These are phyloP conservation scores for Eugnorisma glareosa DNA, from an alignment of 2,888 invertebrate genomes.

Conservation along the genomic window DNA sequence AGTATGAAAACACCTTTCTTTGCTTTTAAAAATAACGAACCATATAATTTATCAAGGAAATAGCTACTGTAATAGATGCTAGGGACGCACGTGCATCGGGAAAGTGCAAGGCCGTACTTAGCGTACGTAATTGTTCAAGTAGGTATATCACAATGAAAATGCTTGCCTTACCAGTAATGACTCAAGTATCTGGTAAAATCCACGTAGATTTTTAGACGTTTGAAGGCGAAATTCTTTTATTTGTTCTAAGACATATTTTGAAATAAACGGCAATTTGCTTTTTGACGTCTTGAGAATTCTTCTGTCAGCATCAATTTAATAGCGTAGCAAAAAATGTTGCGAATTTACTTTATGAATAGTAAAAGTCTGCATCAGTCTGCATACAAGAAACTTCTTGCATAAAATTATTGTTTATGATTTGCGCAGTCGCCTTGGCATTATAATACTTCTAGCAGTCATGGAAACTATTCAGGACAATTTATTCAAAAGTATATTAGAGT, in stretches of 20 bases:
- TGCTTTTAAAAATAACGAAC: slow-evolving; percentile 48
- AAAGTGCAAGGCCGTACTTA: slow-evolving; percentile 70
- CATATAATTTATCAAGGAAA: slow-evolving; percentile 57
- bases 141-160: slow-evolving; percentile 9
- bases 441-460: neutral
- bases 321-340: neutral
- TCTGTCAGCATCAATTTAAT: neutral
- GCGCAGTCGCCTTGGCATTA: slow-evolving; percentile 20
- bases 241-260: neutral
- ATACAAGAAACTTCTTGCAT: slow-evolving; percentile 26
- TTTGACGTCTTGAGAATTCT: neutral
- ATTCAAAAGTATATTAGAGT: neutral
- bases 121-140: slow-evolving; percentile 28
- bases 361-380: neutral
- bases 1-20: slow-evolving; percentile 38
- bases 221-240: neutral
- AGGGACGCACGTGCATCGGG: slow-evolving; percentile 59
- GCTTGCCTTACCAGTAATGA: slow-evolving; percentile 18
- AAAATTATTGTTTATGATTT: slow-evolving; percentile 26
- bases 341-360: slow-evolving; percentile 6
- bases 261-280: neutral
- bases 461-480: slow-evolving; percentile 8
- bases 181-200: slow-evolving; percentile 3
- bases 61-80: slow-evolving; percentile 60
- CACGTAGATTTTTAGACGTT: neutral